Base-by-base conservation (phyloP, 53 echinoderm and acorn worm genomes). In the Arbacia lixula region DNA sequence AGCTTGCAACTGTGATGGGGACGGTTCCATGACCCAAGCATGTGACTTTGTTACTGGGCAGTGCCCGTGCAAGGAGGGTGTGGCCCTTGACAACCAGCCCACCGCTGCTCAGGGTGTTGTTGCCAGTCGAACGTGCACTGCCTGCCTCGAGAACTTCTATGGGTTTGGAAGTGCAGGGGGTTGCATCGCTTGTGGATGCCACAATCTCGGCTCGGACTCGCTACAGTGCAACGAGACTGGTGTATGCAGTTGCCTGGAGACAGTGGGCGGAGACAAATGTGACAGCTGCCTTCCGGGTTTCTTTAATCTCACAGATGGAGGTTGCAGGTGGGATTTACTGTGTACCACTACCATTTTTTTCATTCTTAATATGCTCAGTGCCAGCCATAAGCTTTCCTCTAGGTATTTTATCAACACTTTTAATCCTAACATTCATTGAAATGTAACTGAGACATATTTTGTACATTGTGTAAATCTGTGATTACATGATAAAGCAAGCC, bases 1-100 rank as follows among this genome's bases (percentile, higher is more conserved):
- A 99, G 99, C 92, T 14, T 99, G 99, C 61, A 81, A 83, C 78
- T 99, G 99, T 63, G 72, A 87, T 75, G 56, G 50, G 1, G 78
- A 76, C 0, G 88, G 88, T 12, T 88, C 99, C 0, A 67, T 52
- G 53, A 89, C 85, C 67, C 71, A 72, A n/a, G 99, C 90, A 38
- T 99, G 99, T 87, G 99, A 99, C 76, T 92, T 86, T 52, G 29
- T 6, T n/a, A 92, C 91, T 12, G 99, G 99, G 42, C 99, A 99
- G 89, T 99, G 99, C 83, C 83, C 90, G 4, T 99, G 99, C 80
- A 90, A 94, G 43, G 17, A 49, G 0, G 92, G 92, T 11, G 90
- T 99, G 35, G 94, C 94, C 56, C 50, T 49, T 3, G 6, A 34
- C 5, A 87, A 88, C 3, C 66, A 92, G 76, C n/a, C n/a, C n/a